Percentiles rank a stretch among this genome's conserved stretches.
These are phyloP conservation scores for Cylloceria caligata DNA, from an alignment of 2,888 invertebrate species.

Conservation along the genomic window DNA sequence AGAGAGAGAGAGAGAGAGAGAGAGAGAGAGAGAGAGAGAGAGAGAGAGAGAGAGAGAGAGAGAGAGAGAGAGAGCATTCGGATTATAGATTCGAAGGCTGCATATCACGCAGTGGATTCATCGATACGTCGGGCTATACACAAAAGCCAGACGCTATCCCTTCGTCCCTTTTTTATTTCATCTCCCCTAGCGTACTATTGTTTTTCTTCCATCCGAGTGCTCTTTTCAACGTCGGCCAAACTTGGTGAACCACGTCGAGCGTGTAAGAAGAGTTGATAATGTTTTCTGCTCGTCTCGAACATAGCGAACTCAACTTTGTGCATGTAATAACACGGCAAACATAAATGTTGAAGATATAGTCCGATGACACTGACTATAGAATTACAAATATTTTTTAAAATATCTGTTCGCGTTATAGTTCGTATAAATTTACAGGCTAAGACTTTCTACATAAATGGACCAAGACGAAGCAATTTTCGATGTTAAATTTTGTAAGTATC, in stretches of 20 bases:
- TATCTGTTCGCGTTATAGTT: no score
- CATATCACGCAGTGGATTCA: constrained; percentile 52
- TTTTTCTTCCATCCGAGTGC: constrained; percentile 62
- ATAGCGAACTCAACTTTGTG: neutral
- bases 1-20: no score
- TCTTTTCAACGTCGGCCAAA: constrained; percentile 28
- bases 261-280: constrained; percentile 17
- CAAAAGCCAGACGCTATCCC: constrained; percentile 56
- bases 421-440: no score
- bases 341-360: neutral
- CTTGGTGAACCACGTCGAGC: constrained; percentile 35
- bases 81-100: constrained; percentile 43
- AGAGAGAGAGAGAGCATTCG: constrained; percentile 43
- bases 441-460: no score
- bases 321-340: neutral
- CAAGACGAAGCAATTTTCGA: no score
- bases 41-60: no score
- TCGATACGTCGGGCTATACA: constrained; percentile 45
- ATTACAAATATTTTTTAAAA: no score
- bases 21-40: no score
- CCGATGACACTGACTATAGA: no score
- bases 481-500: no score
- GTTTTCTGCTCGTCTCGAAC: neutral
- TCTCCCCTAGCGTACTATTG: constrained; percentile 48
- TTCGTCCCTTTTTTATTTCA: constrained; percentile 21